Evolutionary conservation across 2,888 invertebrate genomes (phyloP).

Genomic region (Nebria salina): DNA sequence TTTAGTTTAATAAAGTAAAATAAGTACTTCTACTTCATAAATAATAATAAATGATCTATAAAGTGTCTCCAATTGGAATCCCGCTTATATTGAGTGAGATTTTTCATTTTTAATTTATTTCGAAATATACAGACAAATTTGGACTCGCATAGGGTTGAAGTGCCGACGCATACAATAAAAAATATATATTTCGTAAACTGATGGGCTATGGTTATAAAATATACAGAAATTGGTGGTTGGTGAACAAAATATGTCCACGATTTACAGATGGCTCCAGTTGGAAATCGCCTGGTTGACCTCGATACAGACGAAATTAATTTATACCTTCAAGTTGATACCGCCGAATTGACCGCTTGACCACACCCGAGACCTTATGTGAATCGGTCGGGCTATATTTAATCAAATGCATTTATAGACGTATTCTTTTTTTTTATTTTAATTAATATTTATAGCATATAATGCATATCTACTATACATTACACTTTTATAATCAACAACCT

Average conservation of each 20-base stretch:
- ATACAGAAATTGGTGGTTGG: too few relatives aligned
- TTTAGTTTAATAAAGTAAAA: too few relatives aligned
- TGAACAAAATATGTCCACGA: not conserved
- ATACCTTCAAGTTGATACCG: slow-evolving; percentile 7
- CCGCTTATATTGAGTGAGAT: too few relatives aligned
- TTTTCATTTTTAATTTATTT: too few relatives aligned
- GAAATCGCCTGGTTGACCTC: slow-evolving; percentile 31
- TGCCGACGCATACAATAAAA: too few relatives aligned
- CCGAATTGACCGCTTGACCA: not conserved
- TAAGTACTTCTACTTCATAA: too few relatives aligned
- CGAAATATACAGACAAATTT: too few relatives aligned
- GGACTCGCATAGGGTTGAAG: too few relatives aligned
- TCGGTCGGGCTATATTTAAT: not conserved
- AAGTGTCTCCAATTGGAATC: too few relatives aligned
- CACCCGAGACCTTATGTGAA: not conserved
- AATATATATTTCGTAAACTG: too few relatives aligned
- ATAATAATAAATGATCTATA: too few relatives aligned
- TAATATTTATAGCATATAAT: not conserved
- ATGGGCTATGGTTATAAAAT: too few relatives aligned
- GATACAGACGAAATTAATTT: slow-evolving; percentile 34
- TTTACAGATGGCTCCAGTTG: slow-evolving; percentile 29
- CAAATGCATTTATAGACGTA: not conserved
- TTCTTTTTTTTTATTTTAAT: not conserved
- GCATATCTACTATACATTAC: not conserved
- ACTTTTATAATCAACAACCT: not conserved